Evolutionary conservation across 2,113 vertebrate species (phyloP).

Genomic region (Diglossa brunneiventris): DNA sequence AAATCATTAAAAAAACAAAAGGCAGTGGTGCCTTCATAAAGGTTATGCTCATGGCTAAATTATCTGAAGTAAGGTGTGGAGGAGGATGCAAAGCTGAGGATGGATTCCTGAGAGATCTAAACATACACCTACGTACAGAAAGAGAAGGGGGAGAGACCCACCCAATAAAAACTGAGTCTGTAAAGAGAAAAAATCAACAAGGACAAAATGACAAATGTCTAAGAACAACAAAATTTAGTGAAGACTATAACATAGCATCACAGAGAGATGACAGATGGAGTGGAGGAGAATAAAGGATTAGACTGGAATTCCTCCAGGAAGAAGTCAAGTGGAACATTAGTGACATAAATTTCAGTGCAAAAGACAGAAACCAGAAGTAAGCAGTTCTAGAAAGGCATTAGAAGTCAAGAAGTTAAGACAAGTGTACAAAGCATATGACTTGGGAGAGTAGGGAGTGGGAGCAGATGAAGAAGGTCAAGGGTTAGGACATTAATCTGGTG

Average conservation of each 20-base stretch:
- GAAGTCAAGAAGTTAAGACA: background rate
- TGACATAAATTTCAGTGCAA: constrained; percentile 18
- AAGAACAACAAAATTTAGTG: constrained; percentile 29
- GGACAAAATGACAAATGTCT: constrained; percentile 34
- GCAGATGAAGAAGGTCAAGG: background rate
- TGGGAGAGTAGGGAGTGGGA: no score
- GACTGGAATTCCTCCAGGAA: constrained; percentile 54
- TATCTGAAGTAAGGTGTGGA: background rate
- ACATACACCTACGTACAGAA: background rate
- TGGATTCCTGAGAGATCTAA: background rate
- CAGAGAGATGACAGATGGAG: constrained; percentile 51
- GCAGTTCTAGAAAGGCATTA: background rate
- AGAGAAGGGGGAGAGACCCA: background rate
- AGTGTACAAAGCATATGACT: background rate
- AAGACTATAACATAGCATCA: background rate
- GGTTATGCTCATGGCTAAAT: background rate
- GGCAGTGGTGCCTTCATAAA: background rate
- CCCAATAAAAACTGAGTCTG: background rate
- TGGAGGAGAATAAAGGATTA: constrained; percentile 58
- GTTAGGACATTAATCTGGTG: background rate
- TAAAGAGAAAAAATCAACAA: constrained; percentile 21
- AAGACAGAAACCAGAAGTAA: constrained; percentile 36
- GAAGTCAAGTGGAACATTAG: constrained; percentile 42
- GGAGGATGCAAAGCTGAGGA: background rate
- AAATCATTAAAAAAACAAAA: background rate